Evolutionary conservation across 2,113 vertebrate species (phyloP), one percentile per base, ranked within the genome.

Genomic region (Siniperca chuatsi): DNA sequence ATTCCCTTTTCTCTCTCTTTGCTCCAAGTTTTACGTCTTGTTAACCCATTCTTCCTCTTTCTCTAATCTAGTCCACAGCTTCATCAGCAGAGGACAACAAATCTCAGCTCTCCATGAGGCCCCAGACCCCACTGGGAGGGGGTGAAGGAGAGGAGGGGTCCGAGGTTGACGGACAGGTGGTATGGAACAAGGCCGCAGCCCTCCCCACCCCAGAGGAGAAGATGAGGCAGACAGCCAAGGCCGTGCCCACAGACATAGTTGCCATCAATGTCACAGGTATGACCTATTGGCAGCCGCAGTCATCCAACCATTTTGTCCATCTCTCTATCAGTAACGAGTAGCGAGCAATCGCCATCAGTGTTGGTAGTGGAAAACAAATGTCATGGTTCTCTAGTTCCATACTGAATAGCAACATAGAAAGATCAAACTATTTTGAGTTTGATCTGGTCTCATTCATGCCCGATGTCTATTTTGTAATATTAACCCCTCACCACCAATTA

Each of bases 161-260:
- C 1, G 96, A 97, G 81, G 94, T 96, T 75, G 96, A 98, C 80
- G 95, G 96, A 44, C 96, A 97, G 75, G 96, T 96, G 18, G 95
- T 96, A 83, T 96, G 96, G 96, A 96, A 94, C 87, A 97, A 97
- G 91, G 94, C 95, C 23, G 81, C 95, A 13, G 95, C 96, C 7
- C 93, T 99, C 87, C 98, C 98, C 69, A 99, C 98, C 0, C 98
- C 98, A 7, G 98, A 99, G 89, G 97, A 99, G 96, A 98, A 97
- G 94, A 99, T 99, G 97, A 96, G 98, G 66, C 97, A 95, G 78
- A 96, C 96, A 46, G 98, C 98, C 1, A 95, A 97, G 83, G 95
- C 97, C 0, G 96, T 99, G 91, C 97, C 97, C 74, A 97, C 97
- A 8, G 97, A 98, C 83, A 96, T 99, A 75, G 94, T 99, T 76